Percentiles rank a stretch among this genome's conserved stretches.
phyloP scores from a whole-genome alignment of 2,888 invertebrate species.

The Idaea straminata region DNA sequence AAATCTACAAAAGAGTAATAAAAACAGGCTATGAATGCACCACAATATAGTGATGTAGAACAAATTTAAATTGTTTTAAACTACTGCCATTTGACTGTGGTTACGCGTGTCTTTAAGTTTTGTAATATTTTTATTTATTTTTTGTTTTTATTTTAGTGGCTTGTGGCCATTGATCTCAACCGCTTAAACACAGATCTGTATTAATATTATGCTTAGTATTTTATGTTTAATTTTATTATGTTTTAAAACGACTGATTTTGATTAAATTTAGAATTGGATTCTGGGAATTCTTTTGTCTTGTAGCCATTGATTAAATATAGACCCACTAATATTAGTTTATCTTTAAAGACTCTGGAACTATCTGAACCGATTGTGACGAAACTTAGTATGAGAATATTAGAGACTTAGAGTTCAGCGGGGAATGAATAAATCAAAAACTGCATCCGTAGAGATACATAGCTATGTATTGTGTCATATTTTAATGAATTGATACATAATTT shows the following conservation, averaged over 20 bases:
- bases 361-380: too few species aligned
- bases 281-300: too few species aligned
- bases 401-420: too few species aligned
- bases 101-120: not conserved
- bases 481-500: not conserved
- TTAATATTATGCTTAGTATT: not conserved
- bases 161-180: too few species aligned
- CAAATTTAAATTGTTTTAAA: constrained; percentile 47
- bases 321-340: not conserved
- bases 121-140: not conserved
- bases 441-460: too few species aligned
- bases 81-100: constrained; percentile 2
- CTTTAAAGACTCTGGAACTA: not conserved
- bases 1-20: constrained; percentile 2
- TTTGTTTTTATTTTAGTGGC: not conserved
- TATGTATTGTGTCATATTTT: too few species aligned
- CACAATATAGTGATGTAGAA: constrained; percentile 44
- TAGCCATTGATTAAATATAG: not conserved
- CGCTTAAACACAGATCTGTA: not conserved
- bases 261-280: too few species aligned
- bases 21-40: constrained; percentile 42
- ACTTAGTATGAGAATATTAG: too few species aligned
- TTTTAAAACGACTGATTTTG: too few species aligned
- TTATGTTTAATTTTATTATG: too few species aligned
- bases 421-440: too few species aligned